A percentile compares a stretch with the other conserved stretches of the same genome.
Conservation (phyloP, 2,888 invertebrate genomes). For the Calliopum simillimum region DNA sequence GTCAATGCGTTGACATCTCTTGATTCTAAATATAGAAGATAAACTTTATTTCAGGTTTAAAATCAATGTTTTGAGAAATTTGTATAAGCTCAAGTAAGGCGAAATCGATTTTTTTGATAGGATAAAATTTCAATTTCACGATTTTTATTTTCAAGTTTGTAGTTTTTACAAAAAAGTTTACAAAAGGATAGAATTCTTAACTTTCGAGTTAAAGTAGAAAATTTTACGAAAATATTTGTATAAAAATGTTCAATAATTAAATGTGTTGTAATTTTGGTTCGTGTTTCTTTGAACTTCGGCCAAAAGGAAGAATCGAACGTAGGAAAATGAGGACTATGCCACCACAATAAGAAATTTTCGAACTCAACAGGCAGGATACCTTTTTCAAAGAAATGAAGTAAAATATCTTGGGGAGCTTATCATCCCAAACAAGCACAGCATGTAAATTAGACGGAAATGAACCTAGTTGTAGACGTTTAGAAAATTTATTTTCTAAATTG, state of each 20-base stretch:
- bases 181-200: not conserved
- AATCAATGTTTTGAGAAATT: conserved; percentile 7
- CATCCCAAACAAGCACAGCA: too few relatives aligned
- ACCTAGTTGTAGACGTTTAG: conserved; percentile 24
- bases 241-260: not conserved
- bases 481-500: conserved; percentile 24
- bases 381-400: too few relatives aligned
- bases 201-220: conserved; percentile 2
- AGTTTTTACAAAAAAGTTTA: not conserved
- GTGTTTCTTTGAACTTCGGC: conserved; percentile 4
- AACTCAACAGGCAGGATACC: conserved; percentile 11
- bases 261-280: conserved; percentile 8
- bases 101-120: not conserved
- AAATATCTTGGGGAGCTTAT: too few relatives aligned
- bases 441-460: conserved; percentile 17
- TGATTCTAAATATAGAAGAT: conserved; percentile 33
- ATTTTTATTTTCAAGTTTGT: not conserved
- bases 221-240: conserved; percentile 20
- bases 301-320: not conserved
- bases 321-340: not conserved
- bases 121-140: not conserved
- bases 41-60: not conserved
- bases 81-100: not conserved
- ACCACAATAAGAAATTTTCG: conserved; percentile 4
- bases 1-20: conserved; percentile 34